Conservation (phyloP, 1,140 invertebrate genomes). For the Procambarus clarkii region DNA sequence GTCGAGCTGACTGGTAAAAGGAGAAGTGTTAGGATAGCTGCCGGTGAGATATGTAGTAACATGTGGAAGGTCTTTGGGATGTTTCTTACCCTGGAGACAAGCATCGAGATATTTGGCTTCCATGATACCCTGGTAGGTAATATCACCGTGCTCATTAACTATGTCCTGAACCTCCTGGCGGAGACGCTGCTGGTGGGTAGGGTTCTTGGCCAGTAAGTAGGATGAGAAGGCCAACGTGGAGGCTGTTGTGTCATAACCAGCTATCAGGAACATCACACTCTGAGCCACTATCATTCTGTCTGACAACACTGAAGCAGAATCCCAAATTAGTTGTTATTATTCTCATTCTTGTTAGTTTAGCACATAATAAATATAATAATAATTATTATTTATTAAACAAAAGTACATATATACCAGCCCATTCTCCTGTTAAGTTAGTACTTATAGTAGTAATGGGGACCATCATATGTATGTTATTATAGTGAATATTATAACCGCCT, state of each 20-base stretch:
- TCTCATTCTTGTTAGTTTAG: too few species aligned
- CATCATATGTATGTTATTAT: too few species aligned
- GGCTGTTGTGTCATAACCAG: conserved; percentile 81
- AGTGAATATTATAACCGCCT: too few species aligned
- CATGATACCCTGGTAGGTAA: conserved; percentile 84
- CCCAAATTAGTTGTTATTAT: too few species aligned
- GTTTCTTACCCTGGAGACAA: conserved; percentile 13
- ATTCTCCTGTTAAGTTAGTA: too few species aligned
- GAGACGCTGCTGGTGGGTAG: conserved; percentile 72
- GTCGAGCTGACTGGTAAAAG: too few species aligned
- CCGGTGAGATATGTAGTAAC: too few species aligned
- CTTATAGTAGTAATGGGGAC: too few species aligned
- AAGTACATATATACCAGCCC: too few species aligned
- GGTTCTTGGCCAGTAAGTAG: conserved; percentile 79
- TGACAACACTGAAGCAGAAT: conserved; percentile 74
- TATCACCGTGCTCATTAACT: conserved; percentile 74
- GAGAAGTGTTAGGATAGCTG: too few species aligned
- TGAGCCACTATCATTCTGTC: conserved; percentile 82
- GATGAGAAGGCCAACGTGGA: conserved; percentile 79
- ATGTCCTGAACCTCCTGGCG: conserved; percentile 74
- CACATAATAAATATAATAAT: too few species aligned
- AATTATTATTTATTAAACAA: too few species aligned
- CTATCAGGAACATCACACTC: conserved; percentile 81
- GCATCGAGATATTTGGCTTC: conserved; percentile 73
- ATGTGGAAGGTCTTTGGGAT: not conserved